Base-by-base conservation (phyloP, 2,888 invertebrate species). In the Nymphalis polychloros region DNA sequence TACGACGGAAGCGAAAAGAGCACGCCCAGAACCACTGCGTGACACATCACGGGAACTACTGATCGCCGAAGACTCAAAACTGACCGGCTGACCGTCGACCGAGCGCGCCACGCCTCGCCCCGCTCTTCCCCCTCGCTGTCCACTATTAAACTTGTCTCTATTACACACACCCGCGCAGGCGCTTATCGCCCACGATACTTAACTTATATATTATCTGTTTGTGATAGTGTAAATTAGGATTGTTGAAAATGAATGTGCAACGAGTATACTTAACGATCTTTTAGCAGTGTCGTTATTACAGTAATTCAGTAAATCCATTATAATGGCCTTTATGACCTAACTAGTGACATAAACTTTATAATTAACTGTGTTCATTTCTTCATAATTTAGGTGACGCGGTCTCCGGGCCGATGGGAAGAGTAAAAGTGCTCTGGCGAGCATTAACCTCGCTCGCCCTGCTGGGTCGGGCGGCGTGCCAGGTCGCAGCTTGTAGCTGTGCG, bases 11-110 rank as follows among this genome's bases (percentile, higher is more conserved):
- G 80, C 75, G 91, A 91, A 75, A 90, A 86, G 77, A 91, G 77
- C 77, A 90, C 90, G 66, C 90, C 90, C 77, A 91, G 87, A 64
- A 90, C 89, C 76, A 91, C 85, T 76, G 90, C 88, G 85, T 90
- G 89, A 78, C 90, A 90, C 90, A 90, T 90, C 77, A 76, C 85
- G 84, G 65, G 75, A 75, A 70, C 74, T 77, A 83, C 82, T 79
- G 79, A 66, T 35, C 53, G 63, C 73, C 48, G 71, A 57, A 35
- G 16, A 63, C 55, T n/a, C 53, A 52, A 46, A 49, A 48, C 57
- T 72, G 20, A 62, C 67, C 60, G 53, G 68, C 67, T 27, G 64
- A 20, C 23, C 23, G 23, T 23, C 23, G 23, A 23, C 62, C 46
- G 55, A 64, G 63, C 60, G 65, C 31, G 50, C 70, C 48, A 49